Evolutionary conservation across 2,888 invertebrate genomes (phyloP), one percentile per base, ranked within the genome.

Genomic region (Hypomecis atomaria): DNA sequence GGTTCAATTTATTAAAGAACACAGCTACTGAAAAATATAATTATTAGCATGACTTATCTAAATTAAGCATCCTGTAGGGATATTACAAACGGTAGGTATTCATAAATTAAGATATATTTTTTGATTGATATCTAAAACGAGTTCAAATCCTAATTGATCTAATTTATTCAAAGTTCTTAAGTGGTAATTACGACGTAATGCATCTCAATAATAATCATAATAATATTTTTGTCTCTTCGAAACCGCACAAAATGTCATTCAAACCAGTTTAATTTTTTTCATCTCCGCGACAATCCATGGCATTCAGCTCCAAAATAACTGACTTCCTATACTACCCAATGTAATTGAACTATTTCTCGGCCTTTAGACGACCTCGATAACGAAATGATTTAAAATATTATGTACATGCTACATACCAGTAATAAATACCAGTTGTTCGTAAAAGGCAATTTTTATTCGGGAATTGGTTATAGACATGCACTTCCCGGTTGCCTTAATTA

Each of bases 401-500:
- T 47, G 47, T 58, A 54, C 40, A 44, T 52, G 33, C 6, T 50
- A 55, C 44, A 56, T 59, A 68, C 55, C 42, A 58, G 62, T 71
- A 65, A 62, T 58, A 58, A 64, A 66, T 67, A 70, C 60, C 65
- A 65, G 57, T 48, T 69, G 23, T 45, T 48, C 54, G 63, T 67
- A 65, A 66, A n/a, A 58, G 60, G 63, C 58, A 52, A 61, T 49
- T 59, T 52, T 60, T 55, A 56, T 64, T 61, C 48, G 43, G 68
- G 67, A 74, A 77, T 74, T 71, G 71, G 52, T 42, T 52, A 60
- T 64, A 69, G 62, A 63, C 71, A 77, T 72, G 76, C 73, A 77
- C 74, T 81, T 81, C 79, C 80, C 67, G 75, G 53, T 78, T 44
- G 65, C 69, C 72, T 75, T 72, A 64, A 70, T 70, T 62, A 71